These are phyloP conservation scores for Siniperca undulata DNA, from an alignment of 2,797 vertebrate species.

Conservation along the genomic window DNA sequence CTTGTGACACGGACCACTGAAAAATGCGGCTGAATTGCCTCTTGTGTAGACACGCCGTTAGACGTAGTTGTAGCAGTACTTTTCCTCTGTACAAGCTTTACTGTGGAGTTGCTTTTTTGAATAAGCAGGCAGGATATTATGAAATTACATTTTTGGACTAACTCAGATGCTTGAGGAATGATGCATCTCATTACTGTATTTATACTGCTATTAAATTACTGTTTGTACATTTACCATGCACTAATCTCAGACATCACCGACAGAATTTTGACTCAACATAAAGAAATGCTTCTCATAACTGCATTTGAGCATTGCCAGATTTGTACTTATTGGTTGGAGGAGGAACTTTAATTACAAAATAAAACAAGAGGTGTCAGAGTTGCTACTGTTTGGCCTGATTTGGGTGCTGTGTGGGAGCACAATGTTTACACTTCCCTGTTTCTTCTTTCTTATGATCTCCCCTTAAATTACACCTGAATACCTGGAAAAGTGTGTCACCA, in stretches of 20 bases:
- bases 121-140: not conserved
- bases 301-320: not conserved
- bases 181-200: not conserved
- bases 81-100: not conserved
- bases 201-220: not conserved
- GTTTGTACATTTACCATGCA: not conserved
- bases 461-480: slow-evolving; percentile 56
- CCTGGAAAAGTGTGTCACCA: slow-evolving; percentile 46
- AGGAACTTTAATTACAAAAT: slow-evolving; percentile 22
- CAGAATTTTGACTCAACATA: not conserved
- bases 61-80: too few species aligned
- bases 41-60: too few species aligned
- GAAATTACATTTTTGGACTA: not conserved
- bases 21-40: too few species aligned
- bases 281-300: not conserved
- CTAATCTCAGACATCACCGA: not conserved
- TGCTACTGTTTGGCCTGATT: slow-evolving; percentile 1
- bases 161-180: not conserved
- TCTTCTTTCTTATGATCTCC: slow-evolving; percentile 37
- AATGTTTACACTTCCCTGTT: slow-evolving; percentile 21
- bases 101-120: not conserved
- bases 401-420: slow-evolving; percentile 11
- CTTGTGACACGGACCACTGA: too few species aligned
- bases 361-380: not conserved
- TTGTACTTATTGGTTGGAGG: not conserved